Evolutionary conservation across 2,113 vertebrate species (phyloP).

Genomic region (Phaetusa simplex): DNA sequence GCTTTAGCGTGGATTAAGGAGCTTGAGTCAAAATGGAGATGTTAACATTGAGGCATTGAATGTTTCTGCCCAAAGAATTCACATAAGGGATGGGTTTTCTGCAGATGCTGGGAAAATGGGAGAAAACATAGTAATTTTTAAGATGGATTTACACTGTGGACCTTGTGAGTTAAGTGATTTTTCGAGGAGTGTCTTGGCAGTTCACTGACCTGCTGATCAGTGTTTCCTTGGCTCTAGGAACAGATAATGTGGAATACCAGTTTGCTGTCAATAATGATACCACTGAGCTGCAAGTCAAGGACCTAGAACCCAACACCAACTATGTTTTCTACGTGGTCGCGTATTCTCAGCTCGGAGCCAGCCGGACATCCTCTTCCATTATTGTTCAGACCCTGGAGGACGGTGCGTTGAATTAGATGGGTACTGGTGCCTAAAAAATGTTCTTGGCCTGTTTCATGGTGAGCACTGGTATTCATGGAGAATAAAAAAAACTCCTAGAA

Average conservation of each 20-base stretch:
- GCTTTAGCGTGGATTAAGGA: background rate
- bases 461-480: background rate
- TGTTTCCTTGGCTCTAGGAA: constrained; percentile 67
- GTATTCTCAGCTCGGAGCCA: constrained; percentile 93
- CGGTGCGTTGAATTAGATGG: constrained; percentile 75
- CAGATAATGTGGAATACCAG: constrained; percentile 92
- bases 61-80: background rate
- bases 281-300: constrained; percentile 90
- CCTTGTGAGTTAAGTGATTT: background rate
- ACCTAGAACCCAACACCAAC: constrained; percentile 90
- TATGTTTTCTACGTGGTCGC: constrained; percentile 96
- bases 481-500: background rate
- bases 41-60: background rate
- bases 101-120: background rate
- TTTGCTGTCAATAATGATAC: constrained; percentile 98
- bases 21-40: background rate
- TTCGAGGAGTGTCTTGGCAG: background rate
- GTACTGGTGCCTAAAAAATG: background rate
- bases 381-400: constrained; percentile 90
- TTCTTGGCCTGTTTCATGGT: background rate
- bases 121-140: background rate
- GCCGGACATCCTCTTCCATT: constrained; percentile 84
- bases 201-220: constrained; percentile 33
- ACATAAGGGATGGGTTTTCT: background rate
- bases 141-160: background rate